Base-by-base conservation (phyloP, 2,113 vertebrate species). In the Crocuta crocuta region DNA sequence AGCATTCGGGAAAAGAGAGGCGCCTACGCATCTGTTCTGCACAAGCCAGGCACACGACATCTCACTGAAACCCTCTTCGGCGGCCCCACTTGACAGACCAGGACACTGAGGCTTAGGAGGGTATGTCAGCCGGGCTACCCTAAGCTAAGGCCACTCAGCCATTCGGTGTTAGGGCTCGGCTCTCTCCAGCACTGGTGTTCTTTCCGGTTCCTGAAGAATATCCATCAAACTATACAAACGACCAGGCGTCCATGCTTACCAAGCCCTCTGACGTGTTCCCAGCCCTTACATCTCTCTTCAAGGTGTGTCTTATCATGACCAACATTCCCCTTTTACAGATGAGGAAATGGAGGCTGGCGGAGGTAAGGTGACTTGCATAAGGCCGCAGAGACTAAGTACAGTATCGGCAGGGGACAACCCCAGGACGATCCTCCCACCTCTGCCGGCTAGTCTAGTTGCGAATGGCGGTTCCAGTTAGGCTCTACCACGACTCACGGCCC, bases 241-340 rank as follows among this genome's bases (percentile, higher is more conserved):
- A 53, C 5, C 26, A 11, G 35, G 68, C 17, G 9, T 0, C 0
- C 8, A 35, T 2, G 1, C 12, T 31, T 31, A 13, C 45, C n/a
- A 17, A 39, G 7, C 16, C 80, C 31, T 93, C 26, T 7, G 1
- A 33, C 9, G 8, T 0, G 2, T 17, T 74, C 91, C 43, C 0
- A 7, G 39, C 53, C 70, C 58, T 84, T 39, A 10, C 5, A 53
- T 58, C 17, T 13, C 23, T 10, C 70, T 50, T 55, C 28, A 4
- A 61, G 16, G 33, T 61, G 3, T 76, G 45, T 71, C 45, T 43
- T 13, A 43, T 17, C 43, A 9, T 48, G 82, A 70, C 82, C 73
- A 78, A 81, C 23, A n/a, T n/a, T 13, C 92, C 39, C 66, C 66
- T 84, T 96, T 92, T 48, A 90, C 24, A 53, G 17, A 71, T 10